Conservation (phyloP, 2,113 vertebrate species). For the Edolisoma coerulescens region DNA sequence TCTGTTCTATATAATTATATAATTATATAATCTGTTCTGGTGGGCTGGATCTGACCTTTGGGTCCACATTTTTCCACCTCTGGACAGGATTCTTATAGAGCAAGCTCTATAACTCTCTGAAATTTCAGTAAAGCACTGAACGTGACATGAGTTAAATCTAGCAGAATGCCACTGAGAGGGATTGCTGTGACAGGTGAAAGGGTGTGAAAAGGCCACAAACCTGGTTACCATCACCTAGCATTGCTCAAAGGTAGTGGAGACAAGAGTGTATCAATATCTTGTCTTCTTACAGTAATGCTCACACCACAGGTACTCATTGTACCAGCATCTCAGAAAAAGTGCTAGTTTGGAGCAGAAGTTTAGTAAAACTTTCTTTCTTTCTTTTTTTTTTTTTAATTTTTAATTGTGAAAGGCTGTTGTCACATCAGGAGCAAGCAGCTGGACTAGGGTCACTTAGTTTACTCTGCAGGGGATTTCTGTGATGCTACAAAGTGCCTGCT, state of each 20-base stretch:
- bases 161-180: background rate
- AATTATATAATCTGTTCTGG: too few species aligned
- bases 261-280: background rate
- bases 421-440: background rate
- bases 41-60: background rate
- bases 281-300: background rate
- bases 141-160: background rate
- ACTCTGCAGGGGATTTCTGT: background rate
- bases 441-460: background rate
- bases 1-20: too few species aligned
- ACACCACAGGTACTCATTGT: background rate
- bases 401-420: background rate
- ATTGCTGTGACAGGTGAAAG: background rate
- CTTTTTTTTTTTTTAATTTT: background rate
- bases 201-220: background rate
- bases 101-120: background rate
- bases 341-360: background rate
- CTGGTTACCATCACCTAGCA: background rate
- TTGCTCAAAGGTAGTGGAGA: background rate
- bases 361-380: background rate
- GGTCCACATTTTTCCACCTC: background rate
- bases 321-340: background rate
- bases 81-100: background rate
- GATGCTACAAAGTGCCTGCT: background rate
- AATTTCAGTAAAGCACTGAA: background rate